A percentile compares a stretch with the other conserved stretches of the same genome.
Evolutionary conservation across 2,113 vertebrate genomes (phyloP).

Genomic region (Platysternon megacephalum): DNA sequence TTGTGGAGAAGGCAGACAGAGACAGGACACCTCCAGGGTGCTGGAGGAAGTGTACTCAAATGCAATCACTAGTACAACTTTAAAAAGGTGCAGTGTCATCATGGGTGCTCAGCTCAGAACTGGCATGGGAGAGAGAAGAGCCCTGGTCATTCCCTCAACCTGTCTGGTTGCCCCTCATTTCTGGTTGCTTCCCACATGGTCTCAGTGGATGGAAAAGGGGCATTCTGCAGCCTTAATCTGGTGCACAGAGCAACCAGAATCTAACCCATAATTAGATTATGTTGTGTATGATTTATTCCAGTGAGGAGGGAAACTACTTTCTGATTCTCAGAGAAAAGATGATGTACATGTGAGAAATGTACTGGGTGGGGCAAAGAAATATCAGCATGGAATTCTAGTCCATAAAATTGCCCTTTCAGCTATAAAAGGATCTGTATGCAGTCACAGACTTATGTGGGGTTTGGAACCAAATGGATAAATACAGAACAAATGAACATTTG

Average conservation of each 20-base stretch:
- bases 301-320: background rate
- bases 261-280: background rate
- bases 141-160: background rate
- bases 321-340: background rate
- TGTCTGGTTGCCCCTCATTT: background rate
- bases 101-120: background rate
- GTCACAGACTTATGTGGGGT: background rate
- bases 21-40: background rate
- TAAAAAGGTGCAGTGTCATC: background rate
- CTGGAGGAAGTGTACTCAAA: background rate
- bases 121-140: background rate
- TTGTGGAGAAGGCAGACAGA: background rate
- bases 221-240: background rate
- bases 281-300: background rate
- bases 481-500: constrained; percentile 9
- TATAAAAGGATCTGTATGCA: background rate
- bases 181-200: background rate
- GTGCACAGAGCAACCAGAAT: background rate
- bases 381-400: background rate
- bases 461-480: constrained; percentile 35
- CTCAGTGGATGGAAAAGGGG: background rate
- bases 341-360: background rate
- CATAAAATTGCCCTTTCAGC: background rate
- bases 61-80: background rate
- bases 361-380: background rate